These are phyloP conservation scores for Centruroides sculpturatus DNA, from an alignment of 1,140 invertebrate genomes.

Conservation along the genomic window DNA sequence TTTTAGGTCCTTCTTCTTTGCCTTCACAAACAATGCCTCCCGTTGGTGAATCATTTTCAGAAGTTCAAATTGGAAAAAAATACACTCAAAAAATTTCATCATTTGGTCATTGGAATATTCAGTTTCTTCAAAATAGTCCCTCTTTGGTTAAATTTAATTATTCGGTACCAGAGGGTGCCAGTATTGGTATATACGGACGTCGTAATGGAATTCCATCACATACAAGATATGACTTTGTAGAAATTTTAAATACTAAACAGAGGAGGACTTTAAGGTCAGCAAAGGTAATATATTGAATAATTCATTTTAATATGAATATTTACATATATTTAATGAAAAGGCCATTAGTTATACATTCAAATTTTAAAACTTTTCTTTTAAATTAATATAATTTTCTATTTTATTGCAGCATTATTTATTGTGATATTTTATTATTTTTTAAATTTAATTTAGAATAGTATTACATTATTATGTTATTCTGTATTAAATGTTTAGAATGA, in stretches of 20 bases:
- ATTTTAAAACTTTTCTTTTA: too few species aligned
- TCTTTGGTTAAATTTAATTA: constrained; percentile 78
- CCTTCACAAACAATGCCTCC: constrained; percentile 20
- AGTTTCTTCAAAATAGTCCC: constrained; percentile 73
- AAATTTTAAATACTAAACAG: constrained; percentile 34
- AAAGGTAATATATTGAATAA: constrained; percentile 9
- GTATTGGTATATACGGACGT: constrained; percentile 83
- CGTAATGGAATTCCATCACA: constrained; percentile 75
- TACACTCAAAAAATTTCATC: constrained; percentile 65
- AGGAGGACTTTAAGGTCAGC: constrained; percentile 27
- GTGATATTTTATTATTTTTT: too few species aligned
- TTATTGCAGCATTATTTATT: too few species aligned
- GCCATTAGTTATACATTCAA: too few species aligned
- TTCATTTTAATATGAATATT: too few species aligned
- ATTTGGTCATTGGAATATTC: constrained; percentile 80
- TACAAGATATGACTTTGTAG: constrained; percentile 88
- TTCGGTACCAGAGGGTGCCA: constrained; percentile 72
- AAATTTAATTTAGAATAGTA: too few species aligned
- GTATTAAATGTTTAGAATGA: too few species aligned
- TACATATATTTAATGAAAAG: too few species aligned
- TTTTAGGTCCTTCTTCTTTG: constrained; percentile 14
- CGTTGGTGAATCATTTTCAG: constrained; percentile 43
- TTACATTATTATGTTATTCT: too few species aligned
- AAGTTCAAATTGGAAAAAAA: constrained; percentile 61
- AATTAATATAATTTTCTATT: too few species aligned